These are phyloP conservation scores for Pheosia tremula DNA, from an alignment of 2,888 invertebrate genomes.

Conservation along the genomic window DNA sequence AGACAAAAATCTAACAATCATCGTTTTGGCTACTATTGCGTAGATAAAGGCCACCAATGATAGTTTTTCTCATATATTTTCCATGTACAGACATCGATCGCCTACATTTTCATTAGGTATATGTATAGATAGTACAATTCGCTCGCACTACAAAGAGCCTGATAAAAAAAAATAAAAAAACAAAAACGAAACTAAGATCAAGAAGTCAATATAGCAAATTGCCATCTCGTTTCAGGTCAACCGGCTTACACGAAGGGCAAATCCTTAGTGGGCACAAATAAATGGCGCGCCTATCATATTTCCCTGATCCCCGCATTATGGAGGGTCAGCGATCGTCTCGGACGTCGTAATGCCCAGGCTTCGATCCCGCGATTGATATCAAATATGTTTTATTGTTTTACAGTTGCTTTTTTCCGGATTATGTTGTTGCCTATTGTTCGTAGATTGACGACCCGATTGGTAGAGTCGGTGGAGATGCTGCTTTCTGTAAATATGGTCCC, in stretches of 20 bases:
- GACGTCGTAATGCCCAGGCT: constrained; percentile 54
- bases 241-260: constrained; percentile 74
- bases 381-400: constrained; percentile 59
- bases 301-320: constrained; percentile 74
- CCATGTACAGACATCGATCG: too few relatives aligned
- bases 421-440: constrained; percentile 8
- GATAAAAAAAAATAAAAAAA: constrained; percentile 14
- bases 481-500: too few relatives aligned
- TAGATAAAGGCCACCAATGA: too few relatives aligned
- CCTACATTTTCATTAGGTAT: too few relatives aligned
- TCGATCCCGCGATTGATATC: constrained; percentile 56
- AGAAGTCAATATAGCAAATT: constrained; percentile 72
- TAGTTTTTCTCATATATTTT: too few relatives aligned
- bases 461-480: too few relatives aligned
- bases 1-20: too few relatives aligned
- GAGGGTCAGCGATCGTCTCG: constrained; percentile 72
- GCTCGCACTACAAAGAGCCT: too few relatives aligned
- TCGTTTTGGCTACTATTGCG: too few relatives aligned
- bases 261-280: constrained; percentile 81
- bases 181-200: constrained; percentile 48
- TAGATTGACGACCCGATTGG: too few relatives aligned
- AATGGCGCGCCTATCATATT: constrained; percentile 79
- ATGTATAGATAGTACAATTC: too few relatives aligned
- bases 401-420: constrained; percentile 22
- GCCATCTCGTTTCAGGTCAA: constrained; percentile 75